A percentile compares a stretch with the other conserved stretches of the same genome.
Evolutionary conservation across 1,140 invertebrate genomes (phyloP).

Genomic region (Brachionus sp.): DNA sequence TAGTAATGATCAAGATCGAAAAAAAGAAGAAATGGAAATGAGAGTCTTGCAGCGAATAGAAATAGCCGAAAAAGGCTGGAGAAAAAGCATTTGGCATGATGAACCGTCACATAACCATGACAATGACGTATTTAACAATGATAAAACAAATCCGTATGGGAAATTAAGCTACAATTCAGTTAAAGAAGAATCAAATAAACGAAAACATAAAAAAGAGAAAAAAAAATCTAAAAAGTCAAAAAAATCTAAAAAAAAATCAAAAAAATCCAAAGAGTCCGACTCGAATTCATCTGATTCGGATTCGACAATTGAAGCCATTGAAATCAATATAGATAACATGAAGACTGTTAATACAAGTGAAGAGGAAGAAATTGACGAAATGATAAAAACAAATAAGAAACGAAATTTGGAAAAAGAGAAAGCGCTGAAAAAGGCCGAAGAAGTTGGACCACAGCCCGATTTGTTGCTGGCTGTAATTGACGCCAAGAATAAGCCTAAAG

Average conservation of each 20-base stretch:
- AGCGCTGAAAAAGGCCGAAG: neutral
- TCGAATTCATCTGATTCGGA: neutral
- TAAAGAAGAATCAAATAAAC: neutral
- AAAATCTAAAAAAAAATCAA: conserved; percentile 36
- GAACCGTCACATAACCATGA: conserved; percentile 27
- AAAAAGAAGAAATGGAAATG: neutral
- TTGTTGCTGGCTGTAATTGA: neutral
- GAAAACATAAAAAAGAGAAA: conserved; percentile 30
- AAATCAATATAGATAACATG: conserved; percentile 39
- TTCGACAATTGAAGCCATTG: conserved; percentile 33
- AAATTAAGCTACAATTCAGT: conserved; percentile 11
- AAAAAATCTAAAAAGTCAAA: conserved; percentile 21
- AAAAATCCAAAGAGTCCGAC: conserved; percentile 13
- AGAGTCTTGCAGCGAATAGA: neutral
- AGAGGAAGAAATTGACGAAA: conserved; percentile 43
- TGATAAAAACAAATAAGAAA: conserved; percentile 29
- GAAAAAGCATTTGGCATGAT: conserved; percentile 36
- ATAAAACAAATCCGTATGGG: conserved; percentile 26
- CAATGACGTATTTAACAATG: conserved; percentile 28
- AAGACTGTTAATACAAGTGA: conserved; percentile 13
- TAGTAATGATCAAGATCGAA: neutral
- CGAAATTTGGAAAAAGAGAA: conserved; percentile 25
- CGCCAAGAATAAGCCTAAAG: conserved; percentile 24
- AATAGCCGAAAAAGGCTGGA: conserved; percentile 42
- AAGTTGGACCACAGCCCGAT: conserved; percentile 34